phyloP scores from a whole-genome alignment of 2,888 invertebrate species.

The Notocelia uddmanniana region DNA sequence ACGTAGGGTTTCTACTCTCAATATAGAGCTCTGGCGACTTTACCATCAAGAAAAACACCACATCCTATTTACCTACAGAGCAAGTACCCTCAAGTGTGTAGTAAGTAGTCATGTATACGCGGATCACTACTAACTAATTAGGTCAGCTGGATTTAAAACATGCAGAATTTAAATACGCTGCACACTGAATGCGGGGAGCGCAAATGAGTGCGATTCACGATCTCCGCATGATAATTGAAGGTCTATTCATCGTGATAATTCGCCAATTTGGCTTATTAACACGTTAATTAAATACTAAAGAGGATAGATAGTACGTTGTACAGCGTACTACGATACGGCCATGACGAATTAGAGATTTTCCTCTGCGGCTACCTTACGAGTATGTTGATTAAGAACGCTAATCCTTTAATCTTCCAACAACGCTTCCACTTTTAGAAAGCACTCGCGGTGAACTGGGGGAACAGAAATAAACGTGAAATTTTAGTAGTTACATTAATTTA shows the following conservation, averaged over 20 bases:
- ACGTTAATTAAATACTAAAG: constrained; percentile 1
- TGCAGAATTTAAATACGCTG: constrained; percentile 32
- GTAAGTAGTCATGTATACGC: background rate
- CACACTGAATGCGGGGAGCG: constrained; percentile 15
- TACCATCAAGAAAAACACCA: too few species aligned
- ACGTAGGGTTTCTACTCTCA: too few species aligned
- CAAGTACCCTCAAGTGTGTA: too few species aligned
- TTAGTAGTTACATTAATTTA: constrained; percentile 70
- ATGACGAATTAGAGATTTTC: background rate
- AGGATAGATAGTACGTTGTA: background rate
- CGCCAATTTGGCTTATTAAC: constrained; percentile 18
- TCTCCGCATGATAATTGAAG: background rate
- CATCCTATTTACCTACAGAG: too few species aligned
- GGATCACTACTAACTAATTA: constrained; percentile 50
- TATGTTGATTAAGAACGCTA: constrained; percentile 44
- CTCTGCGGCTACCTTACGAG: background rate
- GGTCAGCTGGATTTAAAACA: constrained; percentile 40
- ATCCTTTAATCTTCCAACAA: constrained; percentile 59
- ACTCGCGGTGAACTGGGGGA: constrained; percentile 60
- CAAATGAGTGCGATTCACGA: constrained; percentile 32
- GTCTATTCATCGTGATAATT: constrained; percentile 12
- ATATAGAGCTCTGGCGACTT: too few species aligned
- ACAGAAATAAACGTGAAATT: constrained; percentile 80
- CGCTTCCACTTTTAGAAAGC: constrained; percentile 64
- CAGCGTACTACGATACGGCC: background rate